These are phyloP conservation scores for Drosophila prolongata DNA, from an alignment of 2,888 invertebrate genomes.

Conservation along the genomic window DNA sequence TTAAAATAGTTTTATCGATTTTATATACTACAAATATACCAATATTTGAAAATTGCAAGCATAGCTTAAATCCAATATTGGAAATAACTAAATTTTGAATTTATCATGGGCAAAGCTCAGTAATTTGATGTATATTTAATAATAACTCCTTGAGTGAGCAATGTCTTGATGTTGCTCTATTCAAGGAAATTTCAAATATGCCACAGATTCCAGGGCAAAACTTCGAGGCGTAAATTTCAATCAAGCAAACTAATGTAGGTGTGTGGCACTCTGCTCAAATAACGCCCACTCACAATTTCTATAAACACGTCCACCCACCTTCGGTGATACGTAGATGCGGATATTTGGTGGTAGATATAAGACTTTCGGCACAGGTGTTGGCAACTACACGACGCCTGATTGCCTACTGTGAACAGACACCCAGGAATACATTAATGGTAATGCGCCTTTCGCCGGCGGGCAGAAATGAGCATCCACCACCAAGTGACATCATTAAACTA, in stretches of 20 bases:
- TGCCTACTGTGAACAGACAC: conserved; percentile 54
- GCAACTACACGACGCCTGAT: conserved; percentile 57
- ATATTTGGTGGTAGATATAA: conserved; percentile 23
- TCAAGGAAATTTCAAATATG: conserved; percentile 20
- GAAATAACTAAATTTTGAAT: background rate
- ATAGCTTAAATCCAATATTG: background rate
- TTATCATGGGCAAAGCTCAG: no score
- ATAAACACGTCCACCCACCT: conserved; percentile 25
- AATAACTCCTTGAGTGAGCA: conserved; percentile 15
- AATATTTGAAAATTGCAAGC: no score
- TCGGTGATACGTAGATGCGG: conserved; percentile 18
- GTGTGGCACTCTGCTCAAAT: conserved; percentile 37
- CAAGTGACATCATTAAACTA: conserved; percentile 65
- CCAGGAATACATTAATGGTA: conserved; percentile 69
- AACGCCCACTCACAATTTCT: conserved; percentile 56
- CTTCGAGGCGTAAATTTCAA: conserved; percentile 66
- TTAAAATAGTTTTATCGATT: no score
- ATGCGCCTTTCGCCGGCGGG: conserved; percentile 53
- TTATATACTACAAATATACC: no score
- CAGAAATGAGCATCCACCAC: conserved; percentile 33
- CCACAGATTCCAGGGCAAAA: conserved; percentile 22
- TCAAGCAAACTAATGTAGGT: conserved; percentile 54
- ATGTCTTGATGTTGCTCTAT: conserved; percentile 6
- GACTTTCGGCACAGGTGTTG: conserved; percentile 49
- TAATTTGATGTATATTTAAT: background rate